Evolutionary conservation across 1,140 invertebrate genomes (phyloP), one percentile per base, ranked within the genome.

Genomic region (Hypothenemus hampei): DNA sequence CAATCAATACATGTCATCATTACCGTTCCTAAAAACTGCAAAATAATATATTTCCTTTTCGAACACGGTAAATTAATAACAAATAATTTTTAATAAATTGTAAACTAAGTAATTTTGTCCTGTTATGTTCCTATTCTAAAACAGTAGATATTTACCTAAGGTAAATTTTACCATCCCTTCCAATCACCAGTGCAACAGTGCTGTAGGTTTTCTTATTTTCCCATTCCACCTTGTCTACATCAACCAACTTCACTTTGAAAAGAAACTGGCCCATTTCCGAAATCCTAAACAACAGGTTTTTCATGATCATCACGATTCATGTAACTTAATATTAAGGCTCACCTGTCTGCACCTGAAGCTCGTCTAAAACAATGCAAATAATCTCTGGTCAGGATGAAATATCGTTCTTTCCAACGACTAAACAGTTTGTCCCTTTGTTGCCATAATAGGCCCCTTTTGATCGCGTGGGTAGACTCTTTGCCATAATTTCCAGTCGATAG

Each of bases 221-320:
- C 81, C 81, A 83, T 68, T 81, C 79, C 33, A 83, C 78, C 61
- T 75, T 76, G 61, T 83, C 81, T 29, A 84, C 76, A 63, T 83
- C 81, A 29, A 81, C 79, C 54, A 84, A 67, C 68, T 82, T 81
- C 40, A 83, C 80, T 75, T 84, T 84, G 70, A 82, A 84, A 47
- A 84, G 76, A 67, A 84, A 85, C 62, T 81, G 79, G 44, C 83
- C 83, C 82, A 85, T 84, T 64, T 84, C 81, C 4, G 83, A 83
- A 51, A 82, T 79, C 45, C 79, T 52, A 41, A 23, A 44, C n/a
- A 44, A 44, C 2, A 44, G 39, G 10, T 11, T 23, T 41, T 20
- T 41, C 13, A 36, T 36, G 6, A 29, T 6, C 26, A n/a, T 29
- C n/a, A 8, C 6, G 35, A 15, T 37, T 8, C 16, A 4, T 37